phyloP scores from a whole-genome alignment of 1,140 invertebrate species.

The Meloidogyne floridensis region DNA sequence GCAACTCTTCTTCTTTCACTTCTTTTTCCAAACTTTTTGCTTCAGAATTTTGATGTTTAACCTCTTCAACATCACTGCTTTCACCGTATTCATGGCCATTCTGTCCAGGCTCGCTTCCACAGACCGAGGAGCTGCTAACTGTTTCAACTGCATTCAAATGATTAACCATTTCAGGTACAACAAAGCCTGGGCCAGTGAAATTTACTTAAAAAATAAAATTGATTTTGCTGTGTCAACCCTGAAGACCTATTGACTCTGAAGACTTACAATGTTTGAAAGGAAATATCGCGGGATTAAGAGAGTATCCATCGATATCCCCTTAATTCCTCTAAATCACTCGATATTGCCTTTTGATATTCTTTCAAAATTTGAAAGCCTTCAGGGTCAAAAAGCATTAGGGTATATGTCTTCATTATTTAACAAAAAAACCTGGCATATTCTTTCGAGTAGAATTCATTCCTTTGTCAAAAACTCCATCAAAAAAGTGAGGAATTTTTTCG shows the following conservation, averaged over 20 bases:
- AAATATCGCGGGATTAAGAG: too few relatives aligned
- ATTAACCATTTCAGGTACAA: conserved; percentile 12
- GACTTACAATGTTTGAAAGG: too few relatives aligned
- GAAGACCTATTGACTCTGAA: too few relatives aligned
- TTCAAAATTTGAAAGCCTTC: too few relatives aligned
- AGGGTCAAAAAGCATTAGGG: too few relatives aligned
- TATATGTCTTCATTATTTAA: too few relatives aligned
- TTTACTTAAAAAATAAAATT: background rate
- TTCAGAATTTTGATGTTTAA: background rate
- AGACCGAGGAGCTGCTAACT: background rate
- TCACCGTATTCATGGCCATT: conserved; percentile 7
- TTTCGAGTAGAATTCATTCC: background rate
- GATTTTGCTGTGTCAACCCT: background rate
- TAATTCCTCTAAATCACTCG: too few relatives aligned
- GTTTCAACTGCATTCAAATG: background rate
- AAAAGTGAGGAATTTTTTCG: conserved; percentile 10
- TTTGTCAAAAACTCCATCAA: conserved; percentile 16
- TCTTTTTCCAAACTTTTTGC: conserved; percentile 12
- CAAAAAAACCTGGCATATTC: background rate
- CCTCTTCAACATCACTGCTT: conserved; percentile 10
- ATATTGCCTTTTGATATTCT: too few relatives aligned
- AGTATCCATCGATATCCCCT: too few relatives aligned
- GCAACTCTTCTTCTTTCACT: background rate
- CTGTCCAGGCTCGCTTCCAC: background rate
- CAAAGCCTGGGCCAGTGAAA: conserved; percentile 22